Percentiles rank a stretch among this genome's conserved stretches.
phyloP scores from a whole-genome alignment of 2,888 invertebrate genomes.

The Parnassius apollo region DNA sequence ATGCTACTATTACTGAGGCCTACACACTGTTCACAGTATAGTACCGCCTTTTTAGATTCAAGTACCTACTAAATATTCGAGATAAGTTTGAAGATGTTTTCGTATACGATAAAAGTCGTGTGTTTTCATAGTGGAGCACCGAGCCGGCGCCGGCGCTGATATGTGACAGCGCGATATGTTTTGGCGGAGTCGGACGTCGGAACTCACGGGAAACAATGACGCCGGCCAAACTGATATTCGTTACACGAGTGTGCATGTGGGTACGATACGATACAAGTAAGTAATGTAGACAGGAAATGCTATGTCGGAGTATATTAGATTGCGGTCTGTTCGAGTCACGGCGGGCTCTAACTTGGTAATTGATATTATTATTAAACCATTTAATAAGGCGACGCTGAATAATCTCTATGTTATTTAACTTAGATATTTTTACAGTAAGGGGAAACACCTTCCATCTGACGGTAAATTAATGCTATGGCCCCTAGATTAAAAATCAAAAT shows the following conservation, averaged over 20 bases:
- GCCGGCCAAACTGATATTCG: constrained; percentile 35
- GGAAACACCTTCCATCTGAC: no score
- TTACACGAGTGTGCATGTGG: constrained; percentile 5
- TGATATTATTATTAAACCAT: constrained; percentile 8
- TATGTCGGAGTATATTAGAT: constrained; percentile 17
- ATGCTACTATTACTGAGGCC: no score
- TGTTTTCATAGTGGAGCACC: constrained; percentile 25
- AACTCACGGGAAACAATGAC: constrained; percentile 27
- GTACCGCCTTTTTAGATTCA: no score
- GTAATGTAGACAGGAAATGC: neutral
- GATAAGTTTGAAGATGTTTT: constrained; percentile 18
- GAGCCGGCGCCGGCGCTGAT: constrained; percentile 42
- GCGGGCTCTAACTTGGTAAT: neutral
- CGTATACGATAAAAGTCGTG: constrained; percentile 28
- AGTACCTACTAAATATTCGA: neutral
- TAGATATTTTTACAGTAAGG: no score
- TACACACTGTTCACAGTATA: no score
- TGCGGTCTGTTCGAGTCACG: neutral
- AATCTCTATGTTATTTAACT: neutral
- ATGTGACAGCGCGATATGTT: constrained; percentile 55
- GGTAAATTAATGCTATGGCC: no score
- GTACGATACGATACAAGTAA: constrained; percentile 35
- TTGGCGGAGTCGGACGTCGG: constrained; percentile 35
- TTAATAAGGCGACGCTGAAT: neutral
- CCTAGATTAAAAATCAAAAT: no score